Conservation (phyloP, 1,140 invertebrate species). For the Leptinotarsa defecta region DNA sequence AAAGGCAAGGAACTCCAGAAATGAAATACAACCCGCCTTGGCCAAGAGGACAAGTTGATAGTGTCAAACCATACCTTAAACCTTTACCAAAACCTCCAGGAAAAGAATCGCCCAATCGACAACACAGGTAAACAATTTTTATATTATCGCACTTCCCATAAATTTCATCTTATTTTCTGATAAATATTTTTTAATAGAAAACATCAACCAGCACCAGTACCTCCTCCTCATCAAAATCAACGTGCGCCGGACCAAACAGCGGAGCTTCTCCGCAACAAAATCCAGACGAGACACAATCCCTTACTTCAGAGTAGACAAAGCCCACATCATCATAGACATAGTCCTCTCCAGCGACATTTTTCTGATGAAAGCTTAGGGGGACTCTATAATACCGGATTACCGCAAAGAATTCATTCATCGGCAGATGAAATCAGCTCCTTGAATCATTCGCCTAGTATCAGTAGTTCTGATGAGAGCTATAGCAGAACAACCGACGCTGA, state of each 20-base stretch:
- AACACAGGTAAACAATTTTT: constrained; percentile 37
- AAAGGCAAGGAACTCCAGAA: constrained; percentile 50
- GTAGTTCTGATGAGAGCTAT: constrained; percentile 81
- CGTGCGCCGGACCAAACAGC: constrained; percentile 43
- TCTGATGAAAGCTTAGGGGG: constrained; percentile 68
- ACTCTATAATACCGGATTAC: constrained; percentile 46
- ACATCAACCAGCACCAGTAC: constrained; percentile 34
- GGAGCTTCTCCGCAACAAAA: constrained; percentile 46
- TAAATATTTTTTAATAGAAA: not conserved
- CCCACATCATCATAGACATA: constrained; percentile 51
- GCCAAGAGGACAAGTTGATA: constrained; percentile 58
- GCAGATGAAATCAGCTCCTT: constrained; percentile 79
- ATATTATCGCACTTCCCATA: not conserved
- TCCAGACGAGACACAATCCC: constrained; percentile 51
- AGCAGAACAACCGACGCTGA: constrained; percentile 73
- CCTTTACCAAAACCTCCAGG: constrained; percentile 63
- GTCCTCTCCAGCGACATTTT: constrained; percentile 61
- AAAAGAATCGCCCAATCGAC: constrained; percentile 52
- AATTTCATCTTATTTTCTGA: not conserved
- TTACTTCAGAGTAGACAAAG: constrained; percentile 49
- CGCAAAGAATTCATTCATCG: constrained; percentile 70
- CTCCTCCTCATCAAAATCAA: constrained; percentile 46
- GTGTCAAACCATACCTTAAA: constrained; percentile 61
- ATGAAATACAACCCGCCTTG: constrained; percentile 60
- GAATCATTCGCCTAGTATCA: constrained; percentile 77